Conservation (phyloP, 2,888 invertebrate genomes). For the Clostera curtula region DNA sequence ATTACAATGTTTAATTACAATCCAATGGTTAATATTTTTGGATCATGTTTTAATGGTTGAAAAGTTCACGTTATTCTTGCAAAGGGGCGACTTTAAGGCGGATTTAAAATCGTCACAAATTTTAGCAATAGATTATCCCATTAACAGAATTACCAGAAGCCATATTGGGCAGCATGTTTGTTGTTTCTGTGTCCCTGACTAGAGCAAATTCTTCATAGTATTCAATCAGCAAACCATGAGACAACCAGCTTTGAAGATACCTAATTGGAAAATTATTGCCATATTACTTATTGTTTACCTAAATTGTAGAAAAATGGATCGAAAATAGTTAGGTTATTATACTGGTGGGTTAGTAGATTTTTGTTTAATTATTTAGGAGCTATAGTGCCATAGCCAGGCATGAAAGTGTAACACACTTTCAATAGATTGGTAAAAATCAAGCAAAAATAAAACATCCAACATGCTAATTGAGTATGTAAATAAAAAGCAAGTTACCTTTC, state of each 20-base stretch:
- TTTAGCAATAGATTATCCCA: not conserved
- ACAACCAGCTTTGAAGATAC: slow-evolving; percentile 84
- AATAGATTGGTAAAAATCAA: not conserved
- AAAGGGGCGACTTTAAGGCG: too few relatives aligned
- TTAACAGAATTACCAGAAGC: slow-evolving; percentile 80
- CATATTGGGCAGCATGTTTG: slow-evolving; percentile 86
- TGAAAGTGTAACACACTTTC: not conserved
- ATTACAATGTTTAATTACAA: too few relatives aligned
- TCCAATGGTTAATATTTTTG: too few relatives aligned
- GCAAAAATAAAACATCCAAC: not conserved
- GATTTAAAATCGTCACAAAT: not conserved
- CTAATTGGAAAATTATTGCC: slow-evolving; percentile 46
- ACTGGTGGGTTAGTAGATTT: too few relatives aligned
- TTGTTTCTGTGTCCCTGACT: slow-evolving; percentile 85
- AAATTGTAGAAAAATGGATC: not conserved
- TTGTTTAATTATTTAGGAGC: too few relatives aligned
- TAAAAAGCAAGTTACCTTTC: slow-evolving; percentile 68
- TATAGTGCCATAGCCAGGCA: too few relatives aligned
- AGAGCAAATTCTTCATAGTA: slow-evolving; percentile 93
- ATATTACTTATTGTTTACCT: too few relatives aligned
- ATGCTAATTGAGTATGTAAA: not conserved
- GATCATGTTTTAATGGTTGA: too few relatives aligned
- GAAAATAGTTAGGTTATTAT: not conserved
- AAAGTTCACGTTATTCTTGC: too few relatives aligned
- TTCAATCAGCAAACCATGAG: slow-evolving; percentile 77